phyloP scores from a whole-genome alignment of 2,797 vertebrate genomes.

The Xiphorhynchus erythropygius region DNA sequence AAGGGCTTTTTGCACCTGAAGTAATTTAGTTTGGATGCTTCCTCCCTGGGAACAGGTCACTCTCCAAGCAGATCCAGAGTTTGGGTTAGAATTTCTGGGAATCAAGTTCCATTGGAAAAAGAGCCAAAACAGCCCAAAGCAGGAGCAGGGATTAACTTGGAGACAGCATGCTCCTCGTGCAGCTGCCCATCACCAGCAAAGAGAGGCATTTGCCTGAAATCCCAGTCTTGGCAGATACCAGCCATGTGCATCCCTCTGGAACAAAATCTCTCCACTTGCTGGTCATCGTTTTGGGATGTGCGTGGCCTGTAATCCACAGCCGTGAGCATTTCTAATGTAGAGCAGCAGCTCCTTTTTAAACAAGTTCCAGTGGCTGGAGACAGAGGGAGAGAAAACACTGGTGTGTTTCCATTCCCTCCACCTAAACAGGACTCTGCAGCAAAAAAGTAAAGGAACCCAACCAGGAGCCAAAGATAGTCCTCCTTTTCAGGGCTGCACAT shows the following conservation, averaged over 20 bases:
- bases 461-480: not conserved
- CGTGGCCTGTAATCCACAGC: not conserved
- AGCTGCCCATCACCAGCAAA: not conserved
- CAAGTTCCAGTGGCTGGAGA: not conserved
- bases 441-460: not conserved
- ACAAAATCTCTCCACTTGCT: not conserved
- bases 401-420: not conserved
- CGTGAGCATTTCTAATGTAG: not conserved
- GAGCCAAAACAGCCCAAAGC: not conserved
- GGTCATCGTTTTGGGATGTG: not conserved
- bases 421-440: not conserved
- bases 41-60: fast-evolving
- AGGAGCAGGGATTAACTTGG: not conserved
- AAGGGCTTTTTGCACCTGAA: not conserved
- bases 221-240: not conserved
- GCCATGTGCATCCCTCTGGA: not conserved
- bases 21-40: not conserved
- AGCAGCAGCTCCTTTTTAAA: not conserved
- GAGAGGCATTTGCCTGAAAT: not conserved
- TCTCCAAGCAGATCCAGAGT: not conserved
- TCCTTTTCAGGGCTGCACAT: not conserved
- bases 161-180: not conserved
- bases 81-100: not conserved
- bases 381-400: not conserved
- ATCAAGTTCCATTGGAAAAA: not conserved